Percentiles rank a stretch among this genome's conserved stretches.
phyloP scores from a whole-genome alignment of 2,797 vertebrate genomes.

The Eupleurogrammus muticus region DNA sequence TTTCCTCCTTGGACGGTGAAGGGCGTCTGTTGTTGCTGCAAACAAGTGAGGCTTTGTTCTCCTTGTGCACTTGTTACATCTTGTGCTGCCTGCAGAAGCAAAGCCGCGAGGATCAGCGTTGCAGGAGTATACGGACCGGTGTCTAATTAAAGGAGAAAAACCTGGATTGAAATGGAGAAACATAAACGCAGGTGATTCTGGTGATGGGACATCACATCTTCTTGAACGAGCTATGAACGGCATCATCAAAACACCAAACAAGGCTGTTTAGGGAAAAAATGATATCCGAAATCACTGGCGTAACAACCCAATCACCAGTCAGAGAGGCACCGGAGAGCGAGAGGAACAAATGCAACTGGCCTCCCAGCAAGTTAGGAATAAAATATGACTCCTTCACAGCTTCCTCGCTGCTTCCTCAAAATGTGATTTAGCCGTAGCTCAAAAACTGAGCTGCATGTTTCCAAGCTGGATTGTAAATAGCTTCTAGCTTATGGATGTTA shows the following conservation, averaged over 20 bases:
- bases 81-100: not conserved
- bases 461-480: no score
- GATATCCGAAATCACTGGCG: not conserved
- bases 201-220: not conserved
- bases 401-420: not conserved
- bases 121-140: not conserved
- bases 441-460: no score
- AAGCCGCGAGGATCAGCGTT: not conserved
- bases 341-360: not conserved
- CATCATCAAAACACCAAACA: slow-evolving; percentile 7
- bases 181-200: not conserved
- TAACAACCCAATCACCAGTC: not conserved
- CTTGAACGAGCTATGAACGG: no score
- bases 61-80: not conserved
- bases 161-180: not conserved
- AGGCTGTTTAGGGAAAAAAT: not conserved
- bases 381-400: not conserved
- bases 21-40: not conserved
- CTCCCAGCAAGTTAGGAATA: not conserved
- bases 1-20: not conserved
- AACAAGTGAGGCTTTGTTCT: slow-evolving; percentile 8
- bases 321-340: not conserved
- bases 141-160: not conserved
- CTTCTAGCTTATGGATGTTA: no score
- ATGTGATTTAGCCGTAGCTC: not conserved